Conservation (phyloP, 2,888 invertebrate species). For the Dryococelus australis region DNA sequence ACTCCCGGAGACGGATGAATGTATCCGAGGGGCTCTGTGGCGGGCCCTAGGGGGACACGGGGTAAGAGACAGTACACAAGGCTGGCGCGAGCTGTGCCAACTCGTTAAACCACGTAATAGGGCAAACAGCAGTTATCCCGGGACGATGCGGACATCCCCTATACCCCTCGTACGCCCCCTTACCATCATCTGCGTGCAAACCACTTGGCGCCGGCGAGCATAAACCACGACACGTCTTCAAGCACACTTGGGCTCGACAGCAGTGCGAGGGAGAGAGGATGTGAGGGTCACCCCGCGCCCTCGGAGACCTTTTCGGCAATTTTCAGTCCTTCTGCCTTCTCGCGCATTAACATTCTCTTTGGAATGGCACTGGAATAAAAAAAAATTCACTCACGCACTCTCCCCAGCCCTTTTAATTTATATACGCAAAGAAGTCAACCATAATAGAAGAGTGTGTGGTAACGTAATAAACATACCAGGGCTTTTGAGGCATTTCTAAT, state of each 20-base stretch:
- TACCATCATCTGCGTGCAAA: neutral
- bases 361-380: neutral
- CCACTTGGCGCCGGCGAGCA: neutral
- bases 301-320: neutral
- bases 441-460: no score
- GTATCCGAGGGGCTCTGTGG: neutral
- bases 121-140: slow-evolving; percentile 6
- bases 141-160: neutral
- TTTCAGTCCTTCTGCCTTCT: neutral
- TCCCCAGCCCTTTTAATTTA: no score
- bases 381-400: no score
- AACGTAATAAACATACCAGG: no score
- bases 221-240: slow-evolving; percentile 6
- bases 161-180: no score
- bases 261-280: neutral
- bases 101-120: slow-evolving; percentile 5
- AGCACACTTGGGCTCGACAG: neutral
- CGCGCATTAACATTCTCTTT: slow-evolving; percentile 4
- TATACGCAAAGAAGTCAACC: no score
- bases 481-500: no score
- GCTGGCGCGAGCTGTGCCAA: neutral
- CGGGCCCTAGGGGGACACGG: neutral
- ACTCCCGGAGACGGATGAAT: neutral
- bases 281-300: neutral
- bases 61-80: neutral